phyloP scores from a whole-genome alignment of 2,113 vertebrate species.

The Gymnocephalus cernua region DNA sequence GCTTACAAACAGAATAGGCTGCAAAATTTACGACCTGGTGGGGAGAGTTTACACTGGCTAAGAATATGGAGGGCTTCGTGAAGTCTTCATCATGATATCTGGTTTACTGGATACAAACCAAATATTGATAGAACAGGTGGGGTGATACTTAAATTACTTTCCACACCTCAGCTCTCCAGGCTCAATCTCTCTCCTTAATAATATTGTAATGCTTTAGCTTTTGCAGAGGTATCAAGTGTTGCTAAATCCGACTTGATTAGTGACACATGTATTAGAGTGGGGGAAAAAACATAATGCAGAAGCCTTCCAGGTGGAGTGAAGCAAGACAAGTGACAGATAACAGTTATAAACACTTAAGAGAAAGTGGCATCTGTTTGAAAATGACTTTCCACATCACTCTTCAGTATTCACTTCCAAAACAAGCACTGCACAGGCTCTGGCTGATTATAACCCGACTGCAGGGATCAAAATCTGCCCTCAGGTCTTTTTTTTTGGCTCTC shows the following conservation, averaged over 20 bases:
- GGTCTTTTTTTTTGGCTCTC: background rate
- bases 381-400: slow-evolving; percentile 39
- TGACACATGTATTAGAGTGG: background rate
- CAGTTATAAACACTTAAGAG: slow-evolving; percentile 5
- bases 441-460: background rate
- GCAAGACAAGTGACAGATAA: background rate
- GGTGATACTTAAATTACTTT: background rate
- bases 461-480: background rate
- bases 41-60: background rate
- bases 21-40: slow-evolving; percentile 36
- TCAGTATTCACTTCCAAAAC: slow-evolving; percentile 28
- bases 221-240: background rate
- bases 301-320: background rate
- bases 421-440: background rate
- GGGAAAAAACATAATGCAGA: background rate
- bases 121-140: slow-evolving; percentile 9
- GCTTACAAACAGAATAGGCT: slow-evolving; percentile 25
- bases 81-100: background rate
- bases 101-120: background rate
- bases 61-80: background rate
- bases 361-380: slow-evolving; percentile 7
- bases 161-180: background rate
- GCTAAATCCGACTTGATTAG: background rate
- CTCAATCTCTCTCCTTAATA: background rate
- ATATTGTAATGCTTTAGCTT: background rate